Base-by-base conservation (phyloP, 2,888 invertebrate genomes). In the Nomada ferruginata region DNA sequence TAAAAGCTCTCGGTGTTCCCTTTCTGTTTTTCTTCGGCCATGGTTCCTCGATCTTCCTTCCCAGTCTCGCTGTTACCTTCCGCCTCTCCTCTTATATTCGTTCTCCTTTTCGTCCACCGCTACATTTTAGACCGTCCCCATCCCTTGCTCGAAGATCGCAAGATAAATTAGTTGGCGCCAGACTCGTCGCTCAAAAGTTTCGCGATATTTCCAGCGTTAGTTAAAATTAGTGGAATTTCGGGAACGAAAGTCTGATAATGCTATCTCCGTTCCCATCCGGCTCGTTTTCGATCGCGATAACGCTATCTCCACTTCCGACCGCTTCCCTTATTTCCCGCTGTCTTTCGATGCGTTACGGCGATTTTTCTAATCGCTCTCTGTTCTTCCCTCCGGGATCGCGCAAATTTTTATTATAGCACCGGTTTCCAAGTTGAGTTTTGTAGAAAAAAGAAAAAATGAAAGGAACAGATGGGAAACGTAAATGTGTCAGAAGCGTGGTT, bases 161-260 rank as follows among this genome's bases (percentile, higher is more conserved):
- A 88, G 88, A 88, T 88, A 88, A 88, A 87, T 88, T 85, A 85
- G 79, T 72, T 82, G 83, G 77, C 75, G 75, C 70, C 52, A 59
- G 42, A 52, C 75, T 77, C 59, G 68, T 74, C 60, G 84, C 64
- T 84, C 71, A 83, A 88, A 89, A 89, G 85, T 89, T 89, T 83
- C 70, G 75, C 85, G 86, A 88, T 89, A 89, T 89, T 89, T 89
- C 81, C 72, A 77, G 64, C 76, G 86, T 87, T 89, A 78, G 82
- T 83, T 85, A 72, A 86, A 89, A 88, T 87, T 89, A 88, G 87
- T 71, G 65, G 84, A 88, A 82, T 84, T 88, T 88, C 71, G 75
- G 82, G 47, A 82, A 80, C 81, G 83, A 82, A 82, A 81, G 83
- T 86, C 81, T 55, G 85, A 87, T 89, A 84, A 85, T 76, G 80